Percentiles rank a stretch among this genome's conserved stretches.
Evolutionary conservation across 1,140 invertebrate species (phyloP).

Genomic region (Pseudomyrmex pallidus): DNA sequence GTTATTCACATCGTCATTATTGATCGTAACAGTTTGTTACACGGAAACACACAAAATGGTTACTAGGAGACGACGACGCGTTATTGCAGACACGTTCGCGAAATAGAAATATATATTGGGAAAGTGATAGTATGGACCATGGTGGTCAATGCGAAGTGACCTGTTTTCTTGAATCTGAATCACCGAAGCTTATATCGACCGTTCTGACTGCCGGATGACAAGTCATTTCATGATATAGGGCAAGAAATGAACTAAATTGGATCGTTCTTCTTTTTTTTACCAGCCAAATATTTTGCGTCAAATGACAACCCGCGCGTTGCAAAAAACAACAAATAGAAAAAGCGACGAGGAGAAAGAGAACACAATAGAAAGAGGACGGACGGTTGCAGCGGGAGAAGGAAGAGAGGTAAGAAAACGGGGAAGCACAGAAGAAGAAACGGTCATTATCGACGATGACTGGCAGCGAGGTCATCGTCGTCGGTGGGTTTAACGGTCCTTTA

Average conservation of each 20-base stretch:
- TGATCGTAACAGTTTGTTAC: constrained; percentile 14
- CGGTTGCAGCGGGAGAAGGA: neutral
- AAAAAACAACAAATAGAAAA: neutral
- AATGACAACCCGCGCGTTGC: no score
- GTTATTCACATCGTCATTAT: constrained; percentile 12
- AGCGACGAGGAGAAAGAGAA: neutral
- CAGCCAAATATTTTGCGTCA: no score
- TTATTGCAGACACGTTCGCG: constrained; percentile 46
- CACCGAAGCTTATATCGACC: no score
- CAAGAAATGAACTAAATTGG: no score
- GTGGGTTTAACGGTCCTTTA: constrained; percentile 77
- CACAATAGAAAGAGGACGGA: no score
- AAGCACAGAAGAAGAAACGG: constrained; percentile 69
- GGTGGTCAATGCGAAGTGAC: no score
- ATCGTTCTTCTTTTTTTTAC: no score
- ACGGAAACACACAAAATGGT: constrained; percentile 45
- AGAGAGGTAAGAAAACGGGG: neutral
- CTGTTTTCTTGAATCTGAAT: no score
- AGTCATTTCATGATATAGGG: no score
- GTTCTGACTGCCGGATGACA: no score
- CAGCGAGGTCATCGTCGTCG: constrained; percentile 78
- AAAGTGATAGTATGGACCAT: neutral
- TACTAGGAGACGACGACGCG: constrained; percentile 76
- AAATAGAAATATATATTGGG: constrained; percentile 39
- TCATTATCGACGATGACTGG: constrained; percentile 83